Conservation (phyloP, 2,888 invertebrate genomes). For the Yponomeuta evonymella region DNA sequence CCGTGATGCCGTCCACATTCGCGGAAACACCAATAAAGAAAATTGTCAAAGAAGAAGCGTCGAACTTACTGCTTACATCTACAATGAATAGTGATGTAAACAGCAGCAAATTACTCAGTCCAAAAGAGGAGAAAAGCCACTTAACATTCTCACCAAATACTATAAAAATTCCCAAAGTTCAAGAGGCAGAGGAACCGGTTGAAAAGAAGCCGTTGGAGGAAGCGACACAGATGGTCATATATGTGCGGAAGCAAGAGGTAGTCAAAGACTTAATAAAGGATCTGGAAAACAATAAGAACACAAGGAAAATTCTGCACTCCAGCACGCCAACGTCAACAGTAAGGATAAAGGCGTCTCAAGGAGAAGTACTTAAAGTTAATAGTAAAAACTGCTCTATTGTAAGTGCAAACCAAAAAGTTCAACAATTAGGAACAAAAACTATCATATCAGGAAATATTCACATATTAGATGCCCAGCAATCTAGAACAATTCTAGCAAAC, state of each 20-base stretch:
- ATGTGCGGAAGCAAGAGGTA: constrained; percentile 69
- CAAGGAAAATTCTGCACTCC: constrained; percentile 29
- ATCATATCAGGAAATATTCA: constrained; percentile 74
- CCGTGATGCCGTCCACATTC: constrained; percentile 88
- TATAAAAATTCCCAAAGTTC: constrained; percentile 78
- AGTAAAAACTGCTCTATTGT: constrained; percentile 67
- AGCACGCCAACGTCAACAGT: constrained; percentile 46
- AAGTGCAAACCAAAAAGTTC: constrained; percentile 65
- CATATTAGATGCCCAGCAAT: constrained; percentile 68
- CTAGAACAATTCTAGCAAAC: constrained; percentile 70
- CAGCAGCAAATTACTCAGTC: constrained; percentile 71
- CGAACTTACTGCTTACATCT: constrained; percentile 65
- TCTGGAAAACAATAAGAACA: constrained; percentile 62
- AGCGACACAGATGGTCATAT: constrained; percentile 69
- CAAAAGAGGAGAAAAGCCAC: constrained; percentile 81
- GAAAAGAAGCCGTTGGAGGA: constrained; percentile 56
- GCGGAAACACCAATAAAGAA: constrained; percentile 68
- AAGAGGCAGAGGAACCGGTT: constrained; percentile 45
- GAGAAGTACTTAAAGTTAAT: constrained; percentile 64
- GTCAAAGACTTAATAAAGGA: constrained; percentile 81
- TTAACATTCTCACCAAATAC: constrained; percentile 83
- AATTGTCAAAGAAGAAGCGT: constrained; percentile 67
- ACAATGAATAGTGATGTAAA: constrained; percentile 48
- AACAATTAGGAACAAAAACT: constrained; percentile 66
- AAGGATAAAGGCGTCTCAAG: constrained; percentile 58